A percentile compares a stretch with the other conserved stretches of the same genome.
These are phyloP conservation scores for Elgaria multicarinata DNA, from an alignment of 2,113 vertebrate species.

Conservation along the genomic window DNA sequence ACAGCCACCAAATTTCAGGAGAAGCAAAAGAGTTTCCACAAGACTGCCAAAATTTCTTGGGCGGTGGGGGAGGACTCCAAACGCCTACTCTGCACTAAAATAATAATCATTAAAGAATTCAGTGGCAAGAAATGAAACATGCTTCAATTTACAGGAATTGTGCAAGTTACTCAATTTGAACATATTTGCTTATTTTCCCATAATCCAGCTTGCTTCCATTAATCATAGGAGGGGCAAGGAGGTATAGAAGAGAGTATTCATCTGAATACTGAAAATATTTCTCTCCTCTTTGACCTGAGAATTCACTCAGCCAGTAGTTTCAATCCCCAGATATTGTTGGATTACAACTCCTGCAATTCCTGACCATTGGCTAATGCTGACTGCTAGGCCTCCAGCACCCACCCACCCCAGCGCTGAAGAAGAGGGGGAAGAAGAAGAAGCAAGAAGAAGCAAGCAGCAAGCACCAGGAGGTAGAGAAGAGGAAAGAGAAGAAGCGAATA, in stretches of 20 bases:
- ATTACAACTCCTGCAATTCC: background rate
- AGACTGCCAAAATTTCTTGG: background rate
- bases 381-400: too few relatives aligned
- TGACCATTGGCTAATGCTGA: background rate
- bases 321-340: background rate
- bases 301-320: background rate
- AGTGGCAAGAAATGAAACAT: background rate
- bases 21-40: background rate
- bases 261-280: background rate
- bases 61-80: background rate
- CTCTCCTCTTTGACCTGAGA: background rate
- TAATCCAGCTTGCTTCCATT: background rate
- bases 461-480: too few relatives aligned
- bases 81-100: background rate
- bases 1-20: background rate
- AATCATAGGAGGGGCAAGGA: background rate
- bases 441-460: too few relatives aligned
- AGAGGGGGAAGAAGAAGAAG: too few relatives aligned
- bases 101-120: background rate
- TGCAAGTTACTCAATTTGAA: background rate
- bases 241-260: background rate
- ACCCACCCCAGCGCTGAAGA: too few relatives aligned
- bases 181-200: background rate
- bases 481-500: too few relatives aligned
- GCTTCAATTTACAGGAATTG: background rate